Percentiles rank a stretch among this genome's conserved stretches.
These are phyloP conservation scores for Cordylochernes scorpioides DNA, from an alignment of 2,888 invertebrate species.

Conservation along the genomic window DNA sequence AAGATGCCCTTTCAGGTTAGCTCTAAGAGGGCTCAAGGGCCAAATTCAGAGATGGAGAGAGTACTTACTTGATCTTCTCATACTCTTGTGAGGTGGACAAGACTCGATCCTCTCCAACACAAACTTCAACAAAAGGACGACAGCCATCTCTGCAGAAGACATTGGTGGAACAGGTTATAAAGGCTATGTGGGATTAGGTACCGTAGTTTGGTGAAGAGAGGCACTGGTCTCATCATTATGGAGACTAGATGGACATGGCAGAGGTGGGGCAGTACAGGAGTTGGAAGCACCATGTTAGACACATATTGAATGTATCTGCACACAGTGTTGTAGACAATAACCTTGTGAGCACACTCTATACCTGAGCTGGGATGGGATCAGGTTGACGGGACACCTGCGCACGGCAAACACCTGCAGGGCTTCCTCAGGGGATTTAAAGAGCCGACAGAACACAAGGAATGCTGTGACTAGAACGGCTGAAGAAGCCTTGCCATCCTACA, in stretches of 20 bases:
- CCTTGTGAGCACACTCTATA: slow-evolving; percentile 13
- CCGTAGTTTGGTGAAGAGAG: slow-evolving; percentile 70
- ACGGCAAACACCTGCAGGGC: slow-evolving; percentile 69
- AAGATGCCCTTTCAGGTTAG: too few species aligned
- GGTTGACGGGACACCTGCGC: slow-evolving; percentile 43
- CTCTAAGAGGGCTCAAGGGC: too few species aligned
- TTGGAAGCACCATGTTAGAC: slow-evolving; percentile 34
- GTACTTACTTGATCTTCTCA: slow-evolving; percentile 41
- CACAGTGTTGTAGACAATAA: not conserved
- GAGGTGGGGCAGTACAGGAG: slow-evolving; percentile 47
- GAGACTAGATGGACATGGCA: slow-evolving; percentile 53
- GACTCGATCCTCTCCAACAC: slow-evolving; percentile 50
- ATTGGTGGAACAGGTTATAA: too few species aligned
- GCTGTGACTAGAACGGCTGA: slow-evolving; percentile 52
- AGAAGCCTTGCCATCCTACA: slow-evolving; percentile 45
- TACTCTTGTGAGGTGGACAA: slow-evolving; percentile 63
- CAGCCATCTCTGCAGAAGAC: slow-evolving; percentile 46
- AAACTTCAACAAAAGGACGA: slow-evolving; percentile 70
- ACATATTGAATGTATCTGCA: slow-evolving; percentile 60
- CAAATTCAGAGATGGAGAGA: too few species aligned
- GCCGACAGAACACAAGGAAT: slow-evolving; percentile 49
- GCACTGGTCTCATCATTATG: slow-evolving; percentile 58
- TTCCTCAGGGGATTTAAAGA: slow-evolving; percentile 52
- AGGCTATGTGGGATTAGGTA: too few species aligned
- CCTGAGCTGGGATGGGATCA: slow-evolving; percentile 52